These are phyloP conservation scores for Thalassaphorura encarpata DNA, from an alignment of 1,140 invertebrate species.

Conservation along the genomic window DNA sequence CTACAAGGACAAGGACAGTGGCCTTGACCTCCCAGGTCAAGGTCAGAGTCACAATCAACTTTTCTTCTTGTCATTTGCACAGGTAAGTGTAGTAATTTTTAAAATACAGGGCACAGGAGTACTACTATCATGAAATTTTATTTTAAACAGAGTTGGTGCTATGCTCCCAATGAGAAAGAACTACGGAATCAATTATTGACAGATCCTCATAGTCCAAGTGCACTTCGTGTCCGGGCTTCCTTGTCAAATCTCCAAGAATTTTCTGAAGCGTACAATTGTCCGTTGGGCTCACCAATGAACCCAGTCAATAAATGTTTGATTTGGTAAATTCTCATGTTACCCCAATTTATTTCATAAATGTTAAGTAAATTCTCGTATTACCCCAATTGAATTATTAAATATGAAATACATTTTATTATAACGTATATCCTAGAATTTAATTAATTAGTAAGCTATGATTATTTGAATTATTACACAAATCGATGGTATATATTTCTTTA, in stretches of 20 bases:
- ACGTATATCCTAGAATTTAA: too few relatives aligned
- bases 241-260: slow-evolving; percentile 48
- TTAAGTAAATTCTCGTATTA: too few relatives aligned
- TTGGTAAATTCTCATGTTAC: slow-evolving; percentile 13
- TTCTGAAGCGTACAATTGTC: slow-evolving; percentile 44
- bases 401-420: too few relatives aligned
- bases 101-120: too few relatives aligned
- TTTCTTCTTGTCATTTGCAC: slow-evolving; percentile 48
- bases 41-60: slow-evolving; percentile 51
- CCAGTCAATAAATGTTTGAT: slow-evolving; percentile 33
- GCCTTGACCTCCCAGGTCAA: slow-evolving; percentile 58
- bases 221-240: slow-evolving; percentile 47
- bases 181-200: slow-evolving; percentile 26
- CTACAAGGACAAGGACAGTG: slow-evolving; percentile 38
- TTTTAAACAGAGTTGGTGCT: slow-evolving; percentile 41
- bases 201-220: slow-evolving; percentile 34
- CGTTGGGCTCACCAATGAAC: slow-evolving; percentile 43
- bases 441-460: too few relatives aligned
- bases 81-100: slow-evolving; percentile 42
- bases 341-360: too few relatives aligned
- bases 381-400: too few relatives aligned
- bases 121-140: too few relatives aligned
- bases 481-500: too few relatives aligned
- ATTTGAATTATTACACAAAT: too few relatives aligned
- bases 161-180: slow-evolving; percentile 34